Evolutionary conservation across 2,888 invertebrate genomes (phyloP), one percentile per base, ranked within the genome.

Genomic region (Phytoseiulus persimilis): DNA sequence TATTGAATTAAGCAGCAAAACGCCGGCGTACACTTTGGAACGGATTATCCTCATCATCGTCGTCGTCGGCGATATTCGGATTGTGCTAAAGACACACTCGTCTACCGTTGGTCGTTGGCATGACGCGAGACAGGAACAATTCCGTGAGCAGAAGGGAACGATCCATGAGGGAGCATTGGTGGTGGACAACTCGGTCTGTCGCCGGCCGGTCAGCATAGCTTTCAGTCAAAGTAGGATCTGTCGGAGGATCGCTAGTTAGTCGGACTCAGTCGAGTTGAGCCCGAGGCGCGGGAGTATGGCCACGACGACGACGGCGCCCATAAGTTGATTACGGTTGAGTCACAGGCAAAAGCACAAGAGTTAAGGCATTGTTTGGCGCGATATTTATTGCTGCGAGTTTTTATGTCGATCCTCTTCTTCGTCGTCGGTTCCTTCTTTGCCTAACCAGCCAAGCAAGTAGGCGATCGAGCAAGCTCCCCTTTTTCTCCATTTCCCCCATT

Each of bases 311-410:
- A 65, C 65, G 65, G 65, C 18, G 65, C 65, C 65, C 18, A 65
- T 65, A 65, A 65, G 65, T 65, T 65, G 65, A 65, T 65, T 65
- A 65, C 65, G 65, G 65, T 65, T 65, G 65, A 65, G 65, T 65
- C 65, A 65, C 65, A 65, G 18, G 65, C 65, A 65, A 65, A 65
- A 65, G 65, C 65, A 65, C 65, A 65, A 65, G 65, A 65, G 65
- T 65, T 65, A 65, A 65, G 65, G 65, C 65, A 65, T 65, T 65
- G 65, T 65, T 65, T 65, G 65, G 65, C 65, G 18, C 65, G 65
- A 65, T 65, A 65, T 65, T 65, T 65, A 65, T 65, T 65, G 65
- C 65, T 65, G 65, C 65, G 65, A 65, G 65, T 65, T 65, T 65
- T 65, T 65, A 65, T 65, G 65, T 65, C 65, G 65, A 65, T 65